These are phyloP conservation scores for Muscicapa adusta DNA, from an alignment of 2,113 vertebrate species.

Conservation along the genomic window DNA sequence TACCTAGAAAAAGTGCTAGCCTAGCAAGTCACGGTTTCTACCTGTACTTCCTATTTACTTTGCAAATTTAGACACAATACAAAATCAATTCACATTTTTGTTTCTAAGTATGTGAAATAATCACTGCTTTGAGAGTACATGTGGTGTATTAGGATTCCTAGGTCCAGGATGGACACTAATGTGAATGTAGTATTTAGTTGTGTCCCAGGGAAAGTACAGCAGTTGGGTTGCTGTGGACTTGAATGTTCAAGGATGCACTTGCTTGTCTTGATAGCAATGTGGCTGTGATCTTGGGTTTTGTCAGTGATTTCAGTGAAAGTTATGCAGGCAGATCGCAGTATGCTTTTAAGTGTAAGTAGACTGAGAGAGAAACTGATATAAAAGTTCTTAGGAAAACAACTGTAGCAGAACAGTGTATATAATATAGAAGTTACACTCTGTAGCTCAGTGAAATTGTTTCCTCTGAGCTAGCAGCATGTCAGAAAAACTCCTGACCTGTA, in stretches of 20 bases:
- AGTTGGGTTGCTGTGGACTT: background rate
- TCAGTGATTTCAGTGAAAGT: background rate
- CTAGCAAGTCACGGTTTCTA: background rate
- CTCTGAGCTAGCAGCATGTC: background rate
- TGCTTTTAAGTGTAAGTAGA: background rate
- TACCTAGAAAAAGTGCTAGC: background rate
- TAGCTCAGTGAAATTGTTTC: background rate
- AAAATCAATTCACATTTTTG: background rate
- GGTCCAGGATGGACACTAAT: rapidly evolving
- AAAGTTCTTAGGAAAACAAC: background rate
- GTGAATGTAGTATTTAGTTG: rapidly evolving
- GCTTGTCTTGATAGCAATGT: background rate
- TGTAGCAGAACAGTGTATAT: background rate
- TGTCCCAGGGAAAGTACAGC: background rate
- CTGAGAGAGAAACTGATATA: background rate
- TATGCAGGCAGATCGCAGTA: background rate
- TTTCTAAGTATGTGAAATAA: background rate
- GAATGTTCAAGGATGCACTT: background rate
- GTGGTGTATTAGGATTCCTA: background rate
- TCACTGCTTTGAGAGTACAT: background rate
- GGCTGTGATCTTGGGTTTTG: background rate
- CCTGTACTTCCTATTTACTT: background rate
- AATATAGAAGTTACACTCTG: background rate
- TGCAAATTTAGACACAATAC: background rate
- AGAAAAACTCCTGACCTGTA: background rate